Percentiles rank a stretch among this genome's conserved stretches.
phyloP scores from a whole-genome alignment of 1,140 invertebrate genomes.

The Neuroterus valhalla region DNA sequence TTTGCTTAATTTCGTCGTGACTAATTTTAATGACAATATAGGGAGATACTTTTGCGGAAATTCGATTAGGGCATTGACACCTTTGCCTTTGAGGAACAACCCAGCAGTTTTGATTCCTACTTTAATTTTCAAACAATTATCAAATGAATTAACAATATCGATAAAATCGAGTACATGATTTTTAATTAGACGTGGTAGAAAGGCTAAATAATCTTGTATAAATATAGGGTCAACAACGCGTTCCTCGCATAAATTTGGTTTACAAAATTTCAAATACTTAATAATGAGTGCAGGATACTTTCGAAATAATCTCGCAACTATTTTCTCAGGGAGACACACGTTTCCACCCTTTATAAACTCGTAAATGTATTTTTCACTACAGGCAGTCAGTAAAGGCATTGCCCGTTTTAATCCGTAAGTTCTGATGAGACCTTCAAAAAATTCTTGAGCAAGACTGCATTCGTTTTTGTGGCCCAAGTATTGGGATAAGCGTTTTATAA shows the following conservation, averaged over 20 bases:
- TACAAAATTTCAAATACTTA: conserved; percentile 55
- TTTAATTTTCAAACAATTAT: conserved; percentile 41
- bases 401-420: conserved; percentile 47
- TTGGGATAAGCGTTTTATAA: conserved; percentile 52
- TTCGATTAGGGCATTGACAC: conserved; percentile 39
- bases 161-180: conserved; percentile 41
- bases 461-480: conserved; percentile 39
- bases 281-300: conserved; percentile 59
- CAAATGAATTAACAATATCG: conserved; percentile 45
- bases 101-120: conserved; percentile 52
- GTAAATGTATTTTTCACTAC: conserved; percentile 50
- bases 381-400: conserved; percentile 51
- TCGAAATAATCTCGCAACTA: conserved; percentile 47
- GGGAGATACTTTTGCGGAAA: conserved; percentile 46
- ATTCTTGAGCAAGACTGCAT: conserved; percentile 45
- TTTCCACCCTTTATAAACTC: conserved; percentile 41
- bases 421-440: conserved; percentile 45
- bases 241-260: neutral
- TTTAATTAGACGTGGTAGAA: conserved; percentile 42
- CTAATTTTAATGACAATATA: conserved; percentile 50
- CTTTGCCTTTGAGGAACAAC: conserved; percentile 56
- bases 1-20: conserved; percentile 42
- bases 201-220: conserved; percentile 1
- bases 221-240: neutral
- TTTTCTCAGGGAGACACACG: conserved; percentile 24